phyloP scores from a whole-genome alignment of 2,888 invertebrate species.

The Lycocerus yunnanus region DNA sequence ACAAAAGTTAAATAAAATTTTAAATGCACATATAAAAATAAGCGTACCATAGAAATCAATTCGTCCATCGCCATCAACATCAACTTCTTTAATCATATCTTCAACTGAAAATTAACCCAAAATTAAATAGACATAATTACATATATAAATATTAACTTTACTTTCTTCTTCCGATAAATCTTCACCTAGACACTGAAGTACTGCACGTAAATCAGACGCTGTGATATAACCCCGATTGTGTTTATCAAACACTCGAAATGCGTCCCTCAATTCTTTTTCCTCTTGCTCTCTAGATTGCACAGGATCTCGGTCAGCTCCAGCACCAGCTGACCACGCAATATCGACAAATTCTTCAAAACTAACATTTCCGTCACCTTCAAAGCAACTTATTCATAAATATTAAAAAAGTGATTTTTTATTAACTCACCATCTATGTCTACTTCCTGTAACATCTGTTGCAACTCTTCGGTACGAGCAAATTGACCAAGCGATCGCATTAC shows the following conservation, averaged over 20 bases:
- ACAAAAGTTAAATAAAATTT: constrained; percentile 1
- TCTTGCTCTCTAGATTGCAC: constrained; percentile 78
- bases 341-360: constrained; percentile 89
- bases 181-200: constrained; percentile 86
- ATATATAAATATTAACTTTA: constrained; percentile 56
- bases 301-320: constrained; percentile 47
- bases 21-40: neutral
- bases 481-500: constrained; percentile 87
- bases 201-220: constrained; percentile 84
- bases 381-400: neutral
- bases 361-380: constrained; percentile 80
- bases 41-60: constrained; percentile 87
- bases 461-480: constrained; percentile 83
- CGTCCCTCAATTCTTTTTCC: constrained; percentile 81
- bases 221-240: constrained; percentile 92
- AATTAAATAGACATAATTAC: neutral
- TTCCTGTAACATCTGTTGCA: constrained; percentile 85
- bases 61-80: constrained; percentile 91
- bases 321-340: constrained; percentile 61
- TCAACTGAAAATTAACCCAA: constrained; percentile 69
- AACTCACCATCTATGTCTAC: constrained; percentile 54
- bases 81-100: constrained; percentile 96
- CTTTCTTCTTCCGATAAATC: constrained; percentile 90
- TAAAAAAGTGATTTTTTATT: neutral
- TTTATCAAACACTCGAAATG: constrained; percentile 88